phyloP scores from a whole-genome alignment of 2,797 vertebrate genomes.

The Paguma larvata region DNA sequence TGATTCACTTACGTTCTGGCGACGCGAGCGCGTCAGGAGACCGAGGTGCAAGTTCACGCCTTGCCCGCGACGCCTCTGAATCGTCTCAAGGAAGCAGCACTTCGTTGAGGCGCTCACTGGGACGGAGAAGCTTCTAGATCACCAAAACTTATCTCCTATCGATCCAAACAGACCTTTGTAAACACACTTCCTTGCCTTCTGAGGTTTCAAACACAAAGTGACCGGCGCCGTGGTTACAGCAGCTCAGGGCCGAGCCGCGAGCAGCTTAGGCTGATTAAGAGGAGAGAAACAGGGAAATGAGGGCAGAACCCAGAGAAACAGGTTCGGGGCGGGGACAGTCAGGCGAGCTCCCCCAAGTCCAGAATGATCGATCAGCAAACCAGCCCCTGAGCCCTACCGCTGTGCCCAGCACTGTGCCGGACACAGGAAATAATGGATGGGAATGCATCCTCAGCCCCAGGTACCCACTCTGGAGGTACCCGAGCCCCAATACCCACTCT shows the following conservation, averaged over 20 bases:
- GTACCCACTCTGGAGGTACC: not conserved
- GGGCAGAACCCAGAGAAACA: not conserved
- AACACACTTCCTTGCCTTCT: not conserved
- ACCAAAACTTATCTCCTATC: not conserved
- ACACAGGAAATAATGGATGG: not conserved
- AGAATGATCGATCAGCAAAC: not conserved
- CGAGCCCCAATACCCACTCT: not conserved
- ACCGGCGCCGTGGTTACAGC: too few relatives aligned
- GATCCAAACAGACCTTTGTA: not conserved
- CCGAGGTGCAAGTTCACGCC: not conserved
- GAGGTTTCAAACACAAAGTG: not conserved
- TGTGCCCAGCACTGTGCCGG: not conserved
- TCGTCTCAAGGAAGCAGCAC: not conserved
- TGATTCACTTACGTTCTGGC: not conserved
- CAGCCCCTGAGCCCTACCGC: not conserved
- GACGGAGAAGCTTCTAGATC: not conserved
- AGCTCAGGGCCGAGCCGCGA: not conserved
- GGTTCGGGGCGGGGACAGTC: too few relatives aligned
- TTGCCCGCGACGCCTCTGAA: not conserved
- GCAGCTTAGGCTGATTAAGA: not conserved
- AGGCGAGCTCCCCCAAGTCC: not conserved
- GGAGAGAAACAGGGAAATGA: not conserved
- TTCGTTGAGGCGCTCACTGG: accelerated
- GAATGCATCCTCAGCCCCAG: not conserved
- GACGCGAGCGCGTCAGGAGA: accelerated